Conservation (phyloP, 2,797 vertebrate genomes). For the Spinus olivaceus region DNA sequence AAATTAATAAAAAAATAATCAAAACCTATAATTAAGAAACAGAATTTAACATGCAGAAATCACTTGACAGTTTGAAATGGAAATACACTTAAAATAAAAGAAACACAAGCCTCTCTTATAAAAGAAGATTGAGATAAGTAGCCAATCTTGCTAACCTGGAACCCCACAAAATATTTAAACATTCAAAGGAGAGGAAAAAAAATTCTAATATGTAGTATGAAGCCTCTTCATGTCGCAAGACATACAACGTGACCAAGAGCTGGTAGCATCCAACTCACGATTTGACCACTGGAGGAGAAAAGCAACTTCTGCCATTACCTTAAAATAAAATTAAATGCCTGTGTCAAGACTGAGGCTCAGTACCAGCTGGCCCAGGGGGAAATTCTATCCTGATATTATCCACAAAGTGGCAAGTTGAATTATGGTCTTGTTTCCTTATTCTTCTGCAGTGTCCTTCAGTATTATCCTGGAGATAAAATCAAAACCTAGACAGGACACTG, state of each 20-base stretch:
- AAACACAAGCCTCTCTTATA: not conserved
- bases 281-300: not conserved
- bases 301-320: not conserved
- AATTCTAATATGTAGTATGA: not conserved
- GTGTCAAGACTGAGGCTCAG: not conserved
- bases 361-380: constrained; percentile 2
- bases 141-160: not conserved
- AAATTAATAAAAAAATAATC: not conserved
- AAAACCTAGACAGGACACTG: not conserved
- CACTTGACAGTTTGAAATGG: not conserved
- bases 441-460: not conserved
- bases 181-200: not conserved
- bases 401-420: not conserved
- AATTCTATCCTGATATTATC: constrained; percentile 5
- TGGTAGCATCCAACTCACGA: not conserved
- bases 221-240: not conserved
- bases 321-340: not conserved
- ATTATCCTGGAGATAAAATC: not conserved
- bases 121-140: not conserved
- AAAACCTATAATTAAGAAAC: not conserved
- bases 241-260: not conserved
- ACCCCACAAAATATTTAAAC: not conserved
- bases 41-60: not conserved
- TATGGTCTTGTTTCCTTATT: not conserved
- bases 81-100: not conserved